These are phyloP conservation scores for Zaprionus bogoriensis DNA, from an alignment of 2,888 invertebrate genomes.

Conservation along the genomic window DNA sequence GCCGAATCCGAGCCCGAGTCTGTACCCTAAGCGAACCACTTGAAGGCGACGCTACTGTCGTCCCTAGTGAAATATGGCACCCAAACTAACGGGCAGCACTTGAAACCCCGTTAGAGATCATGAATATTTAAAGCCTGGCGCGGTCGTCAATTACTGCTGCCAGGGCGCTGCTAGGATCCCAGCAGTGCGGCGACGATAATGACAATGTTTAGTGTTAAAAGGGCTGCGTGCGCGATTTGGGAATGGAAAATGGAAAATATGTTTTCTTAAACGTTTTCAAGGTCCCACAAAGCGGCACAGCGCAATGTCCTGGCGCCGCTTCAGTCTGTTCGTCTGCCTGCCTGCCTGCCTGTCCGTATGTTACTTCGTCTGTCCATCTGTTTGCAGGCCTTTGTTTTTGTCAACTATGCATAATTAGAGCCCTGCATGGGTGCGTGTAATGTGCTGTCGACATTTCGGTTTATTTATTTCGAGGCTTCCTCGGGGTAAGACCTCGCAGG, in stretches of 20 bases:
- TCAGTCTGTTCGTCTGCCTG: too few relatives aligned
- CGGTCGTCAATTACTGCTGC: conserved; percentile 28
- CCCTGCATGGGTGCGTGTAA: conserved; percentile 41
- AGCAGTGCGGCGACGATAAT: conserved; percentile 47
- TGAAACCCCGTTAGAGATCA: conserved; percentile 71
- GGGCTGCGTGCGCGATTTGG: conserved; percentile 60
- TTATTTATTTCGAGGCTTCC: conserved; percentile 59
- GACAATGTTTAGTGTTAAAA: conserved; percentile 72
- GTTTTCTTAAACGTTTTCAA: conserved; percentile 68
- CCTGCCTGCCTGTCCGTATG: background rate
- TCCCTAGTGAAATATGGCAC: conserved; percentile 61
- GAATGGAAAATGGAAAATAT: conserved; percentile 56
- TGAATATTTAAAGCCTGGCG: conserved; percentile 70
- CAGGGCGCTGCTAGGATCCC: conserved; percentile 32
- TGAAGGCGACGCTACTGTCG: conserved; percentile 54
- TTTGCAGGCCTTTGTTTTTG: conserved; percentile 49
- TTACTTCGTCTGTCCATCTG: background rate
- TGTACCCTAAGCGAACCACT: conserved; percentile 21
- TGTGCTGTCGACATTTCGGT: conserved; percentile 57
- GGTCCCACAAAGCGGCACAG: background rate
- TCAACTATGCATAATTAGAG: conserved; percentile 74
- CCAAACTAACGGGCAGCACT: conserved; percentile 42
- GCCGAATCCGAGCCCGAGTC: background rate
- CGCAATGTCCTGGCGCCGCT: conserved; percentile 52
- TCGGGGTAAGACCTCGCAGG: conserved; percentile 50